Evolutionary conservation across 2,113 vertebrate genomes (phyloP), one percentile per base, ranked within the genome.

Genomic region (Alosa alosa): DNA sequence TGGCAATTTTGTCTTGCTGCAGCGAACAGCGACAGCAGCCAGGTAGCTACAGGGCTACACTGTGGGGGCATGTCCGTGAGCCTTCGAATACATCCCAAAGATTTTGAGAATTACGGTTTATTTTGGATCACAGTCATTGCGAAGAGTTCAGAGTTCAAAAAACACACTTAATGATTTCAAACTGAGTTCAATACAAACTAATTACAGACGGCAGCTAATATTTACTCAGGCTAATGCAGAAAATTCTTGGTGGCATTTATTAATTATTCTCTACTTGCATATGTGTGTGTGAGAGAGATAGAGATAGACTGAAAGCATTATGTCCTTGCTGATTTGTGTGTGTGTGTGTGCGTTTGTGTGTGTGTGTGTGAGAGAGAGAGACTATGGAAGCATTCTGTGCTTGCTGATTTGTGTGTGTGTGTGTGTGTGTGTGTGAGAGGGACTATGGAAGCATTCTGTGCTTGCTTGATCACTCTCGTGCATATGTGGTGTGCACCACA

Each of bases 201-300:
- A 85, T 84, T 57, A 81, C n/a, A 78, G 41, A 84, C 60, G n/a
- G 17, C 6, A 60, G 83, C 47, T 86, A 36, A 83, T 85, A 89
- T 89, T 87, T 89, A 75, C 83, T 82, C 68, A 36, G 57, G 82
- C n/a, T 85, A 84, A 84, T 86, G 84, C 41, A 44, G 75, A 78
- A 22, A 64, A 36, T 3, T 25, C n/a, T 31, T 78, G 44, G 39
- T 57, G 36, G 64, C 64, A 83, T 10, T 72, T 72, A 72, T 72
- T 72, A 31, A 72, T 72, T 5, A 6, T 25, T 72, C n/a, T 7
- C 25, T 36, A 1, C 9, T 31, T 31, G 31, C 31, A 9, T 75
- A 1, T 36, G 64, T 64, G 60, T 64, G 60, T 68, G 22, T 68
- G 7, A 10, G 60, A 36, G 25, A 4, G 41, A 44, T 0, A 44